These are phyloP conservation scores for Platycercus adscitus DNA, from an alignment of 2,113 vertebrate genomes.

Conservation along the genomic window DNA sequence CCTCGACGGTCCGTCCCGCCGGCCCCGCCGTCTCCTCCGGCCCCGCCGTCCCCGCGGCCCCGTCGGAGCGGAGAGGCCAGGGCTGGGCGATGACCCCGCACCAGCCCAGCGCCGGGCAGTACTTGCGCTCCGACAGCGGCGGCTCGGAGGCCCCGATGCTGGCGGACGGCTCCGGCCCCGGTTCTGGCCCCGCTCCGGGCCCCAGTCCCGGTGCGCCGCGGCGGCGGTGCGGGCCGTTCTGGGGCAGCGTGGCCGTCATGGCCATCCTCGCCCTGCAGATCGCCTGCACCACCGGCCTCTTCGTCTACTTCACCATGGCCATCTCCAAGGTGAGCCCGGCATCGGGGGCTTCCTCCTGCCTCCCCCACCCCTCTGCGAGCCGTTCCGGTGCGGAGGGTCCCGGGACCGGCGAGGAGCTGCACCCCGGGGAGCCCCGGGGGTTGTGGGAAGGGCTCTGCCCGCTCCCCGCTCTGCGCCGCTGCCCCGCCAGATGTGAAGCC, in stretches of 20 bases:
- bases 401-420: not conserved
- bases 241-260: conserved; percentile 40
- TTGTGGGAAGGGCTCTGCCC: not conserved
- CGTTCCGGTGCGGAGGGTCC: not conserved
- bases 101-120: not conserved
- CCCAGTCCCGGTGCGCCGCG: not conserved
- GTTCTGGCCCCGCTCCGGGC: not conserved
- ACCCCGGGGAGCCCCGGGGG: not conserved
- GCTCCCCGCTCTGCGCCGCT: not conserved
- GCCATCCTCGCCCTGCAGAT: conserved; percentile 42
- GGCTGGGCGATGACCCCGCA: not conserved
- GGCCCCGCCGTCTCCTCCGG: not conserved
- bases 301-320: conserved; percentile 58
- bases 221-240: not conserved
- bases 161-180: not conserved
- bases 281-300: conserved; percentile 48
- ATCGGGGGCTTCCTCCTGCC: not conserved
- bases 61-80: not conserved
- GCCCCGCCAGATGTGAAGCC: not conserved
- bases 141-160: not conserved
- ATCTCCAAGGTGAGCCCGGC: conserved; percentile 41
- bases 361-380: not conserved
- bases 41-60: not conserved
- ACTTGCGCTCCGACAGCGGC: conserved; percentile 32
- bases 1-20: not conserved